Conservation (phyloP, 2,113 vertebrate genomes). For the Ceyx cyanopectus region DNA sequence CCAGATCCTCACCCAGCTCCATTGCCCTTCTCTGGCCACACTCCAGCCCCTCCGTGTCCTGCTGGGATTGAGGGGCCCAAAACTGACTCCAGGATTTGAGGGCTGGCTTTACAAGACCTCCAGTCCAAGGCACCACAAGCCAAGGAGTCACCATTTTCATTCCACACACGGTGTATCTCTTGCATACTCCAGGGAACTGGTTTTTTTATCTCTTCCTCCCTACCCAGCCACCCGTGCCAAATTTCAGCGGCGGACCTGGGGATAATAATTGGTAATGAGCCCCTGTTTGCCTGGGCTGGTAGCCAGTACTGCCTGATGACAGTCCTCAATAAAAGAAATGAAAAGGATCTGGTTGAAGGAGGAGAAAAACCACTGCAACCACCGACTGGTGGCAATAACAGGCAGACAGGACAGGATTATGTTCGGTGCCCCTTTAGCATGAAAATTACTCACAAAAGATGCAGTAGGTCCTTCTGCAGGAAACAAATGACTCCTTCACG, state of each 20-base stretch:
- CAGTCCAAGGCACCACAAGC: background rate
- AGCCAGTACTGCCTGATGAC: background rate
- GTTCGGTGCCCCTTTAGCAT: background rate
- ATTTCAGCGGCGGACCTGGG: background rate
- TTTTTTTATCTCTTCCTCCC: background rate
- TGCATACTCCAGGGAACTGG: background rate
- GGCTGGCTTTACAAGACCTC: background rate
- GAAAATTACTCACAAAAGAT: constrained; percentile 41
- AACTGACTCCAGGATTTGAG: background rate
- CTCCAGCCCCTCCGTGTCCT: background rate
- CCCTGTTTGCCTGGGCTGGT: constrained; percentile 13
- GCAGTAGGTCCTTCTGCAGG: background rate
- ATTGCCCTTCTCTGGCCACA: background rate
- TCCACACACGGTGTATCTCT: background rate
- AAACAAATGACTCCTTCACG: background rate
- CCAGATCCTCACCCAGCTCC: background rate
- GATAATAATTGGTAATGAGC: background rate
- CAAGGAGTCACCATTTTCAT: background rate
- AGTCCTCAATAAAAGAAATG: background rate
- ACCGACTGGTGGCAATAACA: background rate
- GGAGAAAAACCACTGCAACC: background rate
- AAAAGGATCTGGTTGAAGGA: background rate
- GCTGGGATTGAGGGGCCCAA: background rate
- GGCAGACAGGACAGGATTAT: background rate
- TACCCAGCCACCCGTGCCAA: background rate